Conservation (phyloP, 2,888 invertebrate species). For the Thereva nobilitata region DNA sequence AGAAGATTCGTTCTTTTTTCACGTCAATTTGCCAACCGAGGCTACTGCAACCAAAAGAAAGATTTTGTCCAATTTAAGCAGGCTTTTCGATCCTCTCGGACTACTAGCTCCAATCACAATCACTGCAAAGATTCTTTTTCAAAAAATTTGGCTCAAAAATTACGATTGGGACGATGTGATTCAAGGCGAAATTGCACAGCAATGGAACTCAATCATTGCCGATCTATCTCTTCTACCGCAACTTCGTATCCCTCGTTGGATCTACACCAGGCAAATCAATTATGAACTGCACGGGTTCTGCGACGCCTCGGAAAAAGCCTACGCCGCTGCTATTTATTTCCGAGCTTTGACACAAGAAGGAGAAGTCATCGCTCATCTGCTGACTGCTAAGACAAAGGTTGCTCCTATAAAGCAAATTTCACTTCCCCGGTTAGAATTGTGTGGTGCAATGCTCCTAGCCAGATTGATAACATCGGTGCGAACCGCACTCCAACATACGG, state of each 20-base stretch:
- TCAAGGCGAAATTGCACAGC: not conserved
- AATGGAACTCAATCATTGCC: not conserved
- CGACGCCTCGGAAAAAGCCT: constrained; percentile 5
- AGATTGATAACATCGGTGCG: no score
- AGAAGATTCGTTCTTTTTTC: not conserved
- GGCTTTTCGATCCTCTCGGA: not conserved
- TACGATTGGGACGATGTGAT: not conserved
- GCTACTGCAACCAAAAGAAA: not conserved
- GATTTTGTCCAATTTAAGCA: not conserved
- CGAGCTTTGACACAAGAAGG: no score
- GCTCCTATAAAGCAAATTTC: no score
- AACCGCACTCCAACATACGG: no score
- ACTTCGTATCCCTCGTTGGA: constrained; percentile 1
- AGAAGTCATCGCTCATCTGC: no score
- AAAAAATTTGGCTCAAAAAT: constrained; percentile 3
- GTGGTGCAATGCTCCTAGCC: no score
- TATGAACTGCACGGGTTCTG: constrained; percentile 1
- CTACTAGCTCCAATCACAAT: not conserved
- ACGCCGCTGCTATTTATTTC: constrained; percentile 11
- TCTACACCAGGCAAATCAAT: not conserved
- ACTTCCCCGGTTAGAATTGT: no score
- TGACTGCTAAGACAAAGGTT: no score
- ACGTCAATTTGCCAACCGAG: not conserved
- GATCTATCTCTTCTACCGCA: not conserved
- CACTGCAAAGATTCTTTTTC: not conserved